These are phyloP conservation scores for Cygnus atratus DNA, from an alignment of 2,113 vertebrate genomes.

Conservation along the genomic window DNA sequence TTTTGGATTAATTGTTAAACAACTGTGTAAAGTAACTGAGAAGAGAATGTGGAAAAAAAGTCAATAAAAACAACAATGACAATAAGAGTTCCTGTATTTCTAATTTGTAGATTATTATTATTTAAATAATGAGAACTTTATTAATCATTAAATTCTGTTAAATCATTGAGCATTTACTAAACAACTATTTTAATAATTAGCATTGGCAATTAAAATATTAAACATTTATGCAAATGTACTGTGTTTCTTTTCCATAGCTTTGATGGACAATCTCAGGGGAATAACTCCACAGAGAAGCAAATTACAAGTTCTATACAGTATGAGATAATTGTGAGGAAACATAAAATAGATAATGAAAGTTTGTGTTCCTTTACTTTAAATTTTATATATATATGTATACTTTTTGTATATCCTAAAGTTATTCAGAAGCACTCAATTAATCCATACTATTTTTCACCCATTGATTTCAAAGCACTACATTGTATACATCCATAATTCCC, in stretches of 20 bases:
- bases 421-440: neutral
- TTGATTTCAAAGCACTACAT: neutral
- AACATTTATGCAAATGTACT: neutral
- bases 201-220: rapidly evolving
- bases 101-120: neutral
- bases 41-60: neutral
- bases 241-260: neutral
- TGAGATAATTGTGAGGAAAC: neutral
- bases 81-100: neutral
- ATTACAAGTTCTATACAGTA: neutral
- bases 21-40: neutral
- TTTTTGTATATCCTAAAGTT: too few species aligned
- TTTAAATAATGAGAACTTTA: neutral
- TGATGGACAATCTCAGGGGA: neutral
- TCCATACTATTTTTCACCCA: neutral
- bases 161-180: neutral
- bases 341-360: neutral
- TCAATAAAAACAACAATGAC: neutral
- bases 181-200: neutral
- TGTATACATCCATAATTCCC: neutral
- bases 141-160: neutral
- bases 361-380: neutral
- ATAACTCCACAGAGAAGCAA: neutral
- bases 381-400: too few species aligned
- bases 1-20: neutral